Evolutionary conservation across 2,113 vertebrate genomes (phyloP).

Genomic region (Columba janthina): DNA sequence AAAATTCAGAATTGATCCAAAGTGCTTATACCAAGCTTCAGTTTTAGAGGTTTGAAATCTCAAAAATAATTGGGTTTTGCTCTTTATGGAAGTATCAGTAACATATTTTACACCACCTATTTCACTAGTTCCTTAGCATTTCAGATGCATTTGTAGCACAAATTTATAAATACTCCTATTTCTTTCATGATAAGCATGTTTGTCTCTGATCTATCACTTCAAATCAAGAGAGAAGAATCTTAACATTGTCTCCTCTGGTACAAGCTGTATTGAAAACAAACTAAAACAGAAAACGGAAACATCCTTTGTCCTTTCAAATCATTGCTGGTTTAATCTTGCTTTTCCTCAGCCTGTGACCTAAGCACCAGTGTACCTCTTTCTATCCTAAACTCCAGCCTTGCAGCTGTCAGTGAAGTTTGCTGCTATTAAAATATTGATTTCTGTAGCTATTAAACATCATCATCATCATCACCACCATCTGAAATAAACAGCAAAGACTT

Average conservation of each 20-base stretch:
- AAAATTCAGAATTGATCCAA: background rate
- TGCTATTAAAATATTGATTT: conserved; percentile 24
- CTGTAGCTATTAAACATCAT: conserved; percentile 31
- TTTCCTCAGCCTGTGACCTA: background rate
- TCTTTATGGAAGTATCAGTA: background rate
- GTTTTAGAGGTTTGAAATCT: background rate
- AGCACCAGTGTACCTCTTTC: background rate
- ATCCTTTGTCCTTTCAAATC: background rate
- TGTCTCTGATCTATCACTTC: background rate
- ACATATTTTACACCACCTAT: background rate
- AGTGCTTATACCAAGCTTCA: background rate
- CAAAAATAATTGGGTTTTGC: background rate
- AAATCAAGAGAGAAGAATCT: background rate
- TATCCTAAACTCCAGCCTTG: background rate
- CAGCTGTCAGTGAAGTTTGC: background rate
- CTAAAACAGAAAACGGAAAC: background rate
- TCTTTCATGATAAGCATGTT: background rate
- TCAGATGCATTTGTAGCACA: background rate
- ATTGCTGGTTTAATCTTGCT: background rate
- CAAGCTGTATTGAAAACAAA: too few species aligned
- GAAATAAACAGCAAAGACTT: conserved; percentile 37
- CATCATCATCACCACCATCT: background rate
- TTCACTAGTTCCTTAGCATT: background rate
- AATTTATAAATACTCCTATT: background rate
- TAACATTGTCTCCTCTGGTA: background rate